Evolutionary conservation across 2,888 invertebrate genomes (phyloP).

Genomic region (Cantharis rustica): DNA sequence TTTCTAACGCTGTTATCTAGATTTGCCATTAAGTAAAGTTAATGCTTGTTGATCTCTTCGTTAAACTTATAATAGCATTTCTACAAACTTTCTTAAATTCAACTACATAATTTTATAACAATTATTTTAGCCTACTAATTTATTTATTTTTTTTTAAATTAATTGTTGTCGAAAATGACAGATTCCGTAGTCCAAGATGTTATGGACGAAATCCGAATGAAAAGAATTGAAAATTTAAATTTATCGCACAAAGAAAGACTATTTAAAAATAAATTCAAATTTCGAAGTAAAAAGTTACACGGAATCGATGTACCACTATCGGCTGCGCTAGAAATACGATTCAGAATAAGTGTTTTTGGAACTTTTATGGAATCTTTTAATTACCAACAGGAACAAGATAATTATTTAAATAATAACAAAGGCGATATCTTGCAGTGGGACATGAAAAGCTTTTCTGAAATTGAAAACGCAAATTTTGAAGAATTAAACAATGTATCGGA

Average conservation of each 20-base stretch:
- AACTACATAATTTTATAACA: not conserved
- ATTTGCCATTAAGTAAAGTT: not conserved
- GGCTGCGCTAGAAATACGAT: slow-evolving; percentile 33
- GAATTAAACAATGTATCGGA: slow-evolving; percentile 40
- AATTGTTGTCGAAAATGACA: not conserved
- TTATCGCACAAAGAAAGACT: slow-evolving; percentile 9
- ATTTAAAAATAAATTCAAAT: slow-evolving; percentile 12
- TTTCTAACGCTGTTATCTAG: slow-evolving; percentile 2
- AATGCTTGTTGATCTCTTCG: slow-evolving; percentile 2
- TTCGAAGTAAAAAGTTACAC: slow-evolving; percentile 22
- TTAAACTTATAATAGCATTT: not conserved
- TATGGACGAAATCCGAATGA: not conserved
- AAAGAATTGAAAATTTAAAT: not conserved
- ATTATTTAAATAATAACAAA: slow-evolving; percentile 42
- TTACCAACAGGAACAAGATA: slow-evolving; percentile 40
- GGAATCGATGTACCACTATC: slow-evolving; percentile 35
- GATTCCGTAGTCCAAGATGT: not conserved
- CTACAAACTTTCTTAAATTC: not conserved
- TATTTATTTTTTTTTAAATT: not conserved
- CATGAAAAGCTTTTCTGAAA: slow-evolving; percentile 33
- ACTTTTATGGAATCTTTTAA: slow-evolving; percentile 45
- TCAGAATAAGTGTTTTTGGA: slow-evolving; percentile 44
- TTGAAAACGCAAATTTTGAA: slow-evolving; percentile 35
- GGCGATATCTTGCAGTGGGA: slow-evolving; percentile 41
- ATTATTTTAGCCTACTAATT: not conserved